Conservation (phyloP, 2,888 invertebrate species). For the Caenorhabditis panamensis region DNA sequence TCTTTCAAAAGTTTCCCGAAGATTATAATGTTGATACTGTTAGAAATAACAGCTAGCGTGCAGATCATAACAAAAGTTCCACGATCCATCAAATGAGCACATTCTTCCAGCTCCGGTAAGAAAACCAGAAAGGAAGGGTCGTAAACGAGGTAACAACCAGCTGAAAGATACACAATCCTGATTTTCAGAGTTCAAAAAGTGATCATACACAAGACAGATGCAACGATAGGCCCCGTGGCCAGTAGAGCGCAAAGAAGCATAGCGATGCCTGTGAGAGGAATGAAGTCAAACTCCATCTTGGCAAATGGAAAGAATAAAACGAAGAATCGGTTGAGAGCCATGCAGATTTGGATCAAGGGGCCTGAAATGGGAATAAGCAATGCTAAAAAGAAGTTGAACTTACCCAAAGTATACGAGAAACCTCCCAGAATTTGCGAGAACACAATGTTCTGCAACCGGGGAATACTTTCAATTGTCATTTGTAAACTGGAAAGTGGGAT, state of each 20-base stretch:
- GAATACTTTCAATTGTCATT: not conserved
- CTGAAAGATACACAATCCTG: constrained; percentile 14
- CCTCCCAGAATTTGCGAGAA: constrained; percentile 19
- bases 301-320: constrained; percentile 32
- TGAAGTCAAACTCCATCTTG: not conserved
- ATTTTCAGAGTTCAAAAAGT: not conserved
- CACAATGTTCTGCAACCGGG: constrained; percentile 6
- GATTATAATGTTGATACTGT: constrained; percentile 13
- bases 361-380: not conserved
- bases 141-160: constrained; percentile 20
- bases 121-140: not conserved
- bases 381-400: too few relatives aligned
- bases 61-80: not conserved
- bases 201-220: constrained; percentile 1
- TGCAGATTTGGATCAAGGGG: constrained; percentile 25
- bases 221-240: not conserved
- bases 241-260: not conserved
- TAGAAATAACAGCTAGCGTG: constrained; percentile 5
- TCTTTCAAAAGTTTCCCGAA: constrained; percentile 28
- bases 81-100: constrained; percentile 17
- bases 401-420: constrained; percentile 2
- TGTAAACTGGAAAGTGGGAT: constrained; percentile 1
- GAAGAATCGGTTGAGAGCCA: constrained; percentile 26
- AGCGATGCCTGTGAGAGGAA: not conserved
- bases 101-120: constrained; percentile 5